Evolutionary conservation across 2,113 vertebrate species (phyloP), one percentile per base, ranked within the genome.

Genomic region (Dunckerocampus dactyliophorus): DNA sequence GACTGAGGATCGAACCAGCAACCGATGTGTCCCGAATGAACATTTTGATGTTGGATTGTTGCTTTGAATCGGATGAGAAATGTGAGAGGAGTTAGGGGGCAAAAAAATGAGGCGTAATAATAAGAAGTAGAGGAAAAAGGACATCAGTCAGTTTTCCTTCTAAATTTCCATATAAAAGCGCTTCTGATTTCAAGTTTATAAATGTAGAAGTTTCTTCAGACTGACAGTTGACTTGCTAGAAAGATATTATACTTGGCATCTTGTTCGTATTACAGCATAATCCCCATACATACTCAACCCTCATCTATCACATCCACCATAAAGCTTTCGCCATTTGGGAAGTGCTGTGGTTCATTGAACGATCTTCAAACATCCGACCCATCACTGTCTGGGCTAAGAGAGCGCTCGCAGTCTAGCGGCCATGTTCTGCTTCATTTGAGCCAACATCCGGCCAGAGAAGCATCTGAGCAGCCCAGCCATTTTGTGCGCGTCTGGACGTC

Each of bases 391-490:
- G 59, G 54, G 57, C 67, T 72, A 76, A 84, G 67, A 43, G 31
- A 4, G 31, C 31, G 31, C 47, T 47, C 31, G 74, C 69, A 52
- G 63, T 73, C 74, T 39, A 61, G 58, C 68, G 69, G 76, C 79
- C 82, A 63, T 59, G 81, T 86, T 88, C 79, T 63, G 79, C 82
- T 86, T 84, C 83, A 85, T 88, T 89, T 88, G 77, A 82, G 79
- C 50, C 63, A 24, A 86, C 84, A 85, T 86, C 80, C 82, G 71
- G 77, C 77, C 65, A 20, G 65, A 80, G 83, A 85, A 81, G 71
- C 72, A 77, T 79, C 67, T 48, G 63, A 61, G 64, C 57, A 47
- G 72, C 76, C 59, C 72, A 69, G 70, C 62, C 81, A 19, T 79
- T 83, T 70, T 77, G 78, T 77, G 59, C 73, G 74, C 67, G 77